Base-by-base conservation (phyloP, 2,113 vertebrate species). In the Sorex araneus region DNA sequence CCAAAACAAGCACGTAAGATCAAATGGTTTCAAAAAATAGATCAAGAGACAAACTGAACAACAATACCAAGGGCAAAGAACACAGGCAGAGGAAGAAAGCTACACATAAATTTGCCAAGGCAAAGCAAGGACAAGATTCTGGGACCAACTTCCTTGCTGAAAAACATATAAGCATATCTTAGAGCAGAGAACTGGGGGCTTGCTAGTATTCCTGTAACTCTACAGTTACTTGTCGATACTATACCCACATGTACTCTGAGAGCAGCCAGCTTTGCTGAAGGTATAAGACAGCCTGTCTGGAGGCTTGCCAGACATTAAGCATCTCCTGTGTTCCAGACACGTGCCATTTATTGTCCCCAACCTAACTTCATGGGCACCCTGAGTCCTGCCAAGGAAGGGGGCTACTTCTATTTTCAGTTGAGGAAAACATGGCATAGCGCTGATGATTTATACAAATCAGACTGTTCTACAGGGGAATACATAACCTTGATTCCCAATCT, bases 11-110 rank as follows among this genome's bases (percentile, higher is more conserved):
- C 54, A 45, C 7, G 3, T 21, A 10, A 18, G 77, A 93, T 40
- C 83, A 93, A 80, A 81, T 23, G 11, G 70, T 70, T 93, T 60
- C n/a, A 84, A 83, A 93, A 86, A 89, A 91, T 9, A 71, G 54
- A 85, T 40, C 12, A 25, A 66, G 78, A 94, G 36, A 30, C 79
- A 89, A 74, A 70, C 1, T 23, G 54, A 87, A 87, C 36, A 87
- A 27, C 92, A 84, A 74, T 23, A 43, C 13, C 34, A 32, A 74
- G 30, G 5, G 5, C 12, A 47, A 76, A 63, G 27, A 54, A 6
- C 2, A 60, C 47, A 70, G 57, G n/a, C 54, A 75, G 40, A 67
- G 45, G 70, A 25, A 76, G 45, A 64, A 43, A 34, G 74, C 34
- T 15, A 18, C 10, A 23, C 4, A 11, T 23, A 32, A 64, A 30